These are phyloP conservation scores for Maniola hyperantus DNA, from an alignment of 2,888 invertebrate species.

Conservation along the genomic window DNA sequence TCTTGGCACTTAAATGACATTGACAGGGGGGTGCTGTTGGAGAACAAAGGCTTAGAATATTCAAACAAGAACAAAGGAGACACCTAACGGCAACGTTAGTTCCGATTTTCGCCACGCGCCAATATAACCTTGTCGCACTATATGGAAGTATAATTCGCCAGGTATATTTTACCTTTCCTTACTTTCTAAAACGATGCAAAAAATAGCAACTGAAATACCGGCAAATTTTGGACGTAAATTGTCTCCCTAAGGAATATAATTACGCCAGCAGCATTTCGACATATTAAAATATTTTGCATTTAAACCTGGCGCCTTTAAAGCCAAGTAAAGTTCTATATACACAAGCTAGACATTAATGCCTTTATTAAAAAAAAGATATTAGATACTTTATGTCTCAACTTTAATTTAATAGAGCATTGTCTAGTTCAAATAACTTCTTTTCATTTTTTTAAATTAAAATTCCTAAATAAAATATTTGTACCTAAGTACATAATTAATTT, in stretches of 20 bases:
- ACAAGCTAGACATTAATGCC: not conserved
- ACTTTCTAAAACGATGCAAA: constrained; percentile 1
- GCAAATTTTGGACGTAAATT: constrained; percentile 12
- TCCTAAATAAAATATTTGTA: too few species aligned
- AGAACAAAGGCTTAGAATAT: too few species aligned
- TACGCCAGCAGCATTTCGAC: constrained; percentile 21
- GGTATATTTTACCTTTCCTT: not conserved
- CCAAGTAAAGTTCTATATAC: not conserved
- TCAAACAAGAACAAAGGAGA: too few species aligned
- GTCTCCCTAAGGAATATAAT: constrained; percentile 24
- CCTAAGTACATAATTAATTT: too few species aligned
- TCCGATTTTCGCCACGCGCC: too few species aligned
- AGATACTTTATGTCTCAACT: not conserved
- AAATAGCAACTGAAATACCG: constrained; percentile 5
- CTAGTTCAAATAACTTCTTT: not conserved
- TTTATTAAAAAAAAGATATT: not conserved
- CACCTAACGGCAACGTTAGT: too few species aligned
- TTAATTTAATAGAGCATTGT: not conserved
- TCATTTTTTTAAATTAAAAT: too few species aligned
- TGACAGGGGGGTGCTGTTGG: too few species aligned
- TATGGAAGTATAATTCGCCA: not conserved
- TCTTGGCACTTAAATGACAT: too few species aligned
- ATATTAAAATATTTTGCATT: constrained; percentile 32
- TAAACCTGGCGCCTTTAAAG: constrained; percentile 12
- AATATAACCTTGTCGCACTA: too few species aligned